These are phyloP conservation scores for Ptychodera flava DNA, from an alignment of 35 echinoderm and acorn worm genomes.

Conservation along the genomic window DNA sequence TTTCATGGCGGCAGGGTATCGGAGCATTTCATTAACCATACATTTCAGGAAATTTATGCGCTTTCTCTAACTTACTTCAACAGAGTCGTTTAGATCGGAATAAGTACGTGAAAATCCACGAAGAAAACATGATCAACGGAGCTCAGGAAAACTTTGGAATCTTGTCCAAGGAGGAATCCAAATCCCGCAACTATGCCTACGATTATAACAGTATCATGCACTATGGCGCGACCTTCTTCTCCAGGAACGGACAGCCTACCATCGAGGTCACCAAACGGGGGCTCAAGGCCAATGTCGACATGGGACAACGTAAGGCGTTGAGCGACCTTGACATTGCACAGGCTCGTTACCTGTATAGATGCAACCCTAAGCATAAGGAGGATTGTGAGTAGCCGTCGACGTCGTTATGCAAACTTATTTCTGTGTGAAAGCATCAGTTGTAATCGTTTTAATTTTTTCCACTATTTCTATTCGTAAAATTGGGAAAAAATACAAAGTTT, in stretches of 20 bases:
- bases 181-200: conserved; percentile 69
- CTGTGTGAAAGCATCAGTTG: too few species aligned
- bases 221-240: conserved; percentile 62
- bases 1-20: too few species aligned
- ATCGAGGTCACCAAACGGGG: conserved; percentile 76
- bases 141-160: conserved; percentile 75
- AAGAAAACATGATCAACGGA: conserved; percentile 63
- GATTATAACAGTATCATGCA: conserved; percentile 96
- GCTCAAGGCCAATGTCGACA: conserved; percentile 9
- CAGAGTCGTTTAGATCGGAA: conserved; percentile 88
- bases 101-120: conserved; percentile 57
- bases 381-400: background rate
- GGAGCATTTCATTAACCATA: too few species aligned
- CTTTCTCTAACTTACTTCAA: too few species aligned
- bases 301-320: conserved; percentile 48
- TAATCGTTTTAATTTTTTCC: too few species aligned
- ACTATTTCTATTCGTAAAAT: too few species aligned
- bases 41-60: too few species aligned
- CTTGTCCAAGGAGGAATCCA: conserved; percentile 55
- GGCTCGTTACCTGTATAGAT: conserved; percentile 69
- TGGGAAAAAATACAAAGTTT: too few species aligned
- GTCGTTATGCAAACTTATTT: background rate
- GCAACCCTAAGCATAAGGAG: conserved; percentile 47
- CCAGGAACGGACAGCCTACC: conserved; percentile 62
- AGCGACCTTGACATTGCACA: conserved; percentile 86